phyloP scores from a whole-genome alignment of 2,888 invertebrate genomes.

The Atrina japonica region DNA sequence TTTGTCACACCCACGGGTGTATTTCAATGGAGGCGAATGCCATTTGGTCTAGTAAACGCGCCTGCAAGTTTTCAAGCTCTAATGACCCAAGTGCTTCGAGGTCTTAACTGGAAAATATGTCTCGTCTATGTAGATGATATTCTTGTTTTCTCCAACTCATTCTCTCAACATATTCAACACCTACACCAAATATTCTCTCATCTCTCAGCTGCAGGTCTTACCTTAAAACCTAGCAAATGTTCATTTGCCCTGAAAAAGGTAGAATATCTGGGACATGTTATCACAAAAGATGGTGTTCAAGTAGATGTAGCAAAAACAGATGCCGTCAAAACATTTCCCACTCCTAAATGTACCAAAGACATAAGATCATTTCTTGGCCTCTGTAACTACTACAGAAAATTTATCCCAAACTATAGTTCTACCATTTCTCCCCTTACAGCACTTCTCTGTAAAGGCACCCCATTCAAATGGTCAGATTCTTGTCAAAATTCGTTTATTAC shows the following conservation, averaged over 20 bases:
- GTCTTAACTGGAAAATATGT: too few relatives aligned
- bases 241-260: constrained; percentile 32
- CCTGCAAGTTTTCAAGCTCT: too few relatives aligned
- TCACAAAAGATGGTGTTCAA: too few relatives aligned
- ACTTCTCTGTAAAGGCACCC: constrained; percentile 35
- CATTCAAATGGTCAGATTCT: constrained; percentile 38
- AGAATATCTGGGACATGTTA: constrained; percentile 49
- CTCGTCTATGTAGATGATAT: too few relatives aligned
- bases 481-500: constrained; percentile 30
- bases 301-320: constrained; percentile 34
- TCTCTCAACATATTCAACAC: constrained; percentile 43
- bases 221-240: constrained; percentile 47
- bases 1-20: too few relatives aligned
- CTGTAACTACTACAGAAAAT: constrained; percentile 47
- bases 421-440: constrained; percentile 36
- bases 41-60: too few relatives aligned
- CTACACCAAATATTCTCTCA: constrained; percentile 35
- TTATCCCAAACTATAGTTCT: constrained; percentile 33
- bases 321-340: constrained; percentile 31
- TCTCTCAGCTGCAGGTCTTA: constrained; percentile 34
- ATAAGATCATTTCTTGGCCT: too few relatives aligned
- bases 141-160: constrained; percentile 29
- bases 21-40: constrained; percentile 47
- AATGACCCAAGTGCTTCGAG: too few relatives aligned
- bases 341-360: constrained; percentile 21